phyloP scores from a whole-genome alignment of 2,888 invertebrate genomes.

The Nezara viridula region DNA sequence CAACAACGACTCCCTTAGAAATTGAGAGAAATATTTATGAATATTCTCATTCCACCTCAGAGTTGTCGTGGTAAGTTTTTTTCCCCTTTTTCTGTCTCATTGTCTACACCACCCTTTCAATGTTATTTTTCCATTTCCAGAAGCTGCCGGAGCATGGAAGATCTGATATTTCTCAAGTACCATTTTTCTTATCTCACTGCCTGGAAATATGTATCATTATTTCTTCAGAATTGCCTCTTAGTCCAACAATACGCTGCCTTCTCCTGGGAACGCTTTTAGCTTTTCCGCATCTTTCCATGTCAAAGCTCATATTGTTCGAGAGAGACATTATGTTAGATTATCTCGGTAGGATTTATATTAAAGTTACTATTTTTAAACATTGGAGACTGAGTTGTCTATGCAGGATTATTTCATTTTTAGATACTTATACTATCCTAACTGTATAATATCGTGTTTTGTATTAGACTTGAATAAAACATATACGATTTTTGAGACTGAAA shows the following conservation, averaged over 20 bases:
- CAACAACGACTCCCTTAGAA: not conserved
- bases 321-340: not conserved
- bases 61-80: not conserved
- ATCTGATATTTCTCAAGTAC: not conserved
- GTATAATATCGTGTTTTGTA: too few relatives aligned
- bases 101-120: not conserved
- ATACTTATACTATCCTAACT: too few relatives aligned
- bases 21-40: not conserved
- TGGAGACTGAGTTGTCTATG: too few relatives aligned
- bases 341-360: not conserved
- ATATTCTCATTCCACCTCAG: not conserved
- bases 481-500: too few relatives aligned
- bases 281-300: constrained; percentile 15
- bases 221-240: constrained; percentile 11
- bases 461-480: too few relatives aligned
- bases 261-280: not conserved
- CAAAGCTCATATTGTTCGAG: not conserved
- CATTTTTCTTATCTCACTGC: constrained; percentile 13
- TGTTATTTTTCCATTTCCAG: constrained; percentile 14
- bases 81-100: not conserved
- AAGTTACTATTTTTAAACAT: not conserved
- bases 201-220: constrained; percentile 40
- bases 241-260: not conserved
- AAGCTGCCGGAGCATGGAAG: not conserved
- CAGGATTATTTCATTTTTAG: too few relatives aligned